Evolutionary conservation across 2,888 invertebrate genomes (phyloP), one percentile per base, ranked within the genome.

Genomic region (Autographa pulchrina): DNA sequence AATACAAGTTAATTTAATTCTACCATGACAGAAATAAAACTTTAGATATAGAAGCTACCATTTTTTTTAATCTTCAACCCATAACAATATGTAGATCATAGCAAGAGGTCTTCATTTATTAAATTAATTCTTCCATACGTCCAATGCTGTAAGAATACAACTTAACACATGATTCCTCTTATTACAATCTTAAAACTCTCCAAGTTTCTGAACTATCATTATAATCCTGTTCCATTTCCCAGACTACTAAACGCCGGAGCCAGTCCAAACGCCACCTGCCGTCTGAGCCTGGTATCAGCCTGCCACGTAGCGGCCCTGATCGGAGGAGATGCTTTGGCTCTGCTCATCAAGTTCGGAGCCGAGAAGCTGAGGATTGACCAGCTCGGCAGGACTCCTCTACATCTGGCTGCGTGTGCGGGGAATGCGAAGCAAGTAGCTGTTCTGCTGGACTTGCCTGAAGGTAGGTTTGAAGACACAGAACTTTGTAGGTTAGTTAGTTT

Each of bases 221-320:
- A 60, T 11, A 16, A 38, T 38, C 6, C 11, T 0, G 13, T 43
- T 41, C 20, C 16, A n/a, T 70, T 75, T 79, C 14, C 6, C 85
- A 96, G 96, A 70, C 88, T 95, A 1, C 85, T 96, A 0, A 91
- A 94, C 65, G 88, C 90, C 0, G 96, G 96, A 0, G 96, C 96
- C 0, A 96, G 93, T 68, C 92, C 94, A 0, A 96, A 96, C 75
- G 96, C 96, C 11, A 96, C 96, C 59, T 96, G 96, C 70, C 92
- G 95, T 0, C 73, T 92, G 8, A 92, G 89, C 64, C 83, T 92
- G 16, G 91, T 96, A 1, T 94, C 96, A 1, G 96, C 96, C 0
- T 92, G 96, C 72, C 96, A 96, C 81, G 65, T 91, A 18, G 96
- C 96, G 0, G 96, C 96, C 0, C 75, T 95, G 4, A 75, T 69